phyloP scores from a whole-genome alignment of 2,888 invertebrate genomes.

The Drosophila kokeensis region DNA sequence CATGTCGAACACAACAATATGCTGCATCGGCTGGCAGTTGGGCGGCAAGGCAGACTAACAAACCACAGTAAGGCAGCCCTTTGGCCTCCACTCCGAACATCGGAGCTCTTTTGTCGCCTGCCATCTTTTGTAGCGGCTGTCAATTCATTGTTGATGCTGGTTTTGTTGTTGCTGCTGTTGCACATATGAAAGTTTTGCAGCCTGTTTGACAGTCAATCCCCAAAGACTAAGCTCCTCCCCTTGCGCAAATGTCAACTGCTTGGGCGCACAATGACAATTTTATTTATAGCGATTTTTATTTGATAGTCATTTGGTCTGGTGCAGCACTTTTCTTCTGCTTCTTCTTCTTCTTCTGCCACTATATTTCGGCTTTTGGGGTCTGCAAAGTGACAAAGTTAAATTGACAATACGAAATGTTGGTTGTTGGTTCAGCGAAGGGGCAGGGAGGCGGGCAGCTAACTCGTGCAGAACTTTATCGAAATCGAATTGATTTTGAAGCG shows the following conservation, averaged over 20 bases:
- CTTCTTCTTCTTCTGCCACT: not conserved
- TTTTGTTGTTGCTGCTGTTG: conserved; percentile 31
- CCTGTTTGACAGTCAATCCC: conserved; percentile 31
- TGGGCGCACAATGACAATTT: conserved; percentile 41
- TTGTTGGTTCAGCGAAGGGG: not conserved
- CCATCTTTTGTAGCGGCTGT: conserved; percentile 59
- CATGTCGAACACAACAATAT: conserved; percentile 71
- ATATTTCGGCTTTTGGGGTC: conserved; percentile 8
- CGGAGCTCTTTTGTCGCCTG: conserved; percentile 52
- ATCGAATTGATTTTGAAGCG: conserved; percentile 74
- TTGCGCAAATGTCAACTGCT: conserved; percentile 47
- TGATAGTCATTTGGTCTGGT: conserved; percentile 46
- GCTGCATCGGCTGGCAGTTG: conserved; percentile 32
- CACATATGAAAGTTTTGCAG: conserved; percentile 60
- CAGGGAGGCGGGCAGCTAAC: conserved; percentile 5
- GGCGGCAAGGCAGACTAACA: conserved; percentile 41
- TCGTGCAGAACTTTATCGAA: conserved; percentile 66
- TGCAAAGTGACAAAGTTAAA: conserved; percentile 54
- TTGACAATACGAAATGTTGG: conserved; percentile 39
- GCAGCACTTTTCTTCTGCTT: not conserved
- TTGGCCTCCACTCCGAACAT: conserved; percentile 12
- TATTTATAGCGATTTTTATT: conserved; percentile 63
- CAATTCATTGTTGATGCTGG: conserved; percentile 33
- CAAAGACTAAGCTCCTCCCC: conserved; percentile 4
- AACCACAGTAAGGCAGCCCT: conserved; percentile 6